Evolutionary conservation across 2,797 vertebrate species (phyloP).

Genomic region (Rallus crepitans): DNA sequence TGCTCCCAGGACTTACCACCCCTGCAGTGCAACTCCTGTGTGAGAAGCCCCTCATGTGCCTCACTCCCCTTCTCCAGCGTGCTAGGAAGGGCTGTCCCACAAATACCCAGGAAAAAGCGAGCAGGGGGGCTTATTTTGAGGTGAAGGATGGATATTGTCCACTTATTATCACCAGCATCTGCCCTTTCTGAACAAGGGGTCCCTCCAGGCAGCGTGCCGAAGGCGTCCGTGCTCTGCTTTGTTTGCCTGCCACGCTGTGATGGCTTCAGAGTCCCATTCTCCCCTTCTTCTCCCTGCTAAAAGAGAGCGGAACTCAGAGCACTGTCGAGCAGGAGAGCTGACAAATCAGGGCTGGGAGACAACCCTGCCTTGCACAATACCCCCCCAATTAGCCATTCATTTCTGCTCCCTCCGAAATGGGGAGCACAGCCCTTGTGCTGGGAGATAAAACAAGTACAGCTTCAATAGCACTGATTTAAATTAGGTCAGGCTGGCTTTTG

Average conservation of each 20-base stretch:
- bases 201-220: neutral
- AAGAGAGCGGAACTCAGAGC: neutral
- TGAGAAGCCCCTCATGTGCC: neutral
- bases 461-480: constrained; percentile 71
- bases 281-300: neutral
- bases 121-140: neutral
- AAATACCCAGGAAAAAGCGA: neutral
- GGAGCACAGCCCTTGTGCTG: constrained; percentile 60
- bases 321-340: neutral
- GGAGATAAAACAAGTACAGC: constrained; percentile 67
- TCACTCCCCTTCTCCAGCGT: neutral
- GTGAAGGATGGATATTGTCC: neutral
- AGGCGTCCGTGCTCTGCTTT: constrained; percentile 22
- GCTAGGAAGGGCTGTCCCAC: neutral
- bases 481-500: constrained; percentile 73
- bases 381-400: constrained; percentile 70
- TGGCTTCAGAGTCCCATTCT: neutral
- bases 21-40: rapidly evolving
- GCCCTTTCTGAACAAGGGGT: neutral
- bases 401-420: constrained; percentile 46
- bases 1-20: neutral
- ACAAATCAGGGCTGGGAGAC: constrained; percentile 45
- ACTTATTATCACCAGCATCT: neutral
- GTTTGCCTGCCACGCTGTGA: neutral
- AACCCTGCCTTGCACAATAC: constrained; percentile 31